Evolutionary conservation across 2,888 invertebrate genomes (phyloP).

Genomic region (Mythimna pallens): DNA sequence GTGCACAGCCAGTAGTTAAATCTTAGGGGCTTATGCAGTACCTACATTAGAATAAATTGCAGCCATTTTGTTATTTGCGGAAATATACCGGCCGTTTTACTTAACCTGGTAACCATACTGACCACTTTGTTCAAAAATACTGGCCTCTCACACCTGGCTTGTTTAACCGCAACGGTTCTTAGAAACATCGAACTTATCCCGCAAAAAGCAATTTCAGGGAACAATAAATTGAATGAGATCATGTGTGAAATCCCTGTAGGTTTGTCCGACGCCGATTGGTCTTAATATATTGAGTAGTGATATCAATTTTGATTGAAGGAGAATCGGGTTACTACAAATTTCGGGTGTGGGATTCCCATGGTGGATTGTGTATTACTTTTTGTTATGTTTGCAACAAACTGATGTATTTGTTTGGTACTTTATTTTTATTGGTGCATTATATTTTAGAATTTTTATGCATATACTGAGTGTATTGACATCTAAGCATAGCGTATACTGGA

Average conservation of each 20-base stretch:
- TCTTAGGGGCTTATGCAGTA: no score
- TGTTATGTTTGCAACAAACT: background rate
- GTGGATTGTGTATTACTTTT: conserved; percentile 5
- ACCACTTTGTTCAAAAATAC: background rate
- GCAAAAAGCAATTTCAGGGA: conserved; percentile 64
- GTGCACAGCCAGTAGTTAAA: no score
- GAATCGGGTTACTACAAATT: conserved; percentile 27
- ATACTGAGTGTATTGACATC: no score
- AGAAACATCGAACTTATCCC: conserved; percentile 12
- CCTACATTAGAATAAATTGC: no score
- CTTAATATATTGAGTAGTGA: conserved; percentile 52
- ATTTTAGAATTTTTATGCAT: no score
- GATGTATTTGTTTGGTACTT: no score
- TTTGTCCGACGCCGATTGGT: conserved; percentile 43
- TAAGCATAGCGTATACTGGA: no score
- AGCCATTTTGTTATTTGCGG: no score
- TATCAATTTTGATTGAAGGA: conserved; percentile 53
- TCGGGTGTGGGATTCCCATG: conserved; percentile 13
- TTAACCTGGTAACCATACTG: background rate
- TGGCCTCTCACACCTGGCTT: background rate
- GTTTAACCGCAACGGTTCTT: background rate
- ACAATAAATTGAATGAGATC: conserved; percentile 71
- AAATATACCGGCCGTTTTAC: background rate
- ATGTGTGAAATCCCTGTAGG: conserved; percentile 68
- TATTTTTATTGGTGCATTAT: background rate